Conservation (phyloP, 2,888 invertebrate species). For the Dermolepida albohirtum region DNA sequence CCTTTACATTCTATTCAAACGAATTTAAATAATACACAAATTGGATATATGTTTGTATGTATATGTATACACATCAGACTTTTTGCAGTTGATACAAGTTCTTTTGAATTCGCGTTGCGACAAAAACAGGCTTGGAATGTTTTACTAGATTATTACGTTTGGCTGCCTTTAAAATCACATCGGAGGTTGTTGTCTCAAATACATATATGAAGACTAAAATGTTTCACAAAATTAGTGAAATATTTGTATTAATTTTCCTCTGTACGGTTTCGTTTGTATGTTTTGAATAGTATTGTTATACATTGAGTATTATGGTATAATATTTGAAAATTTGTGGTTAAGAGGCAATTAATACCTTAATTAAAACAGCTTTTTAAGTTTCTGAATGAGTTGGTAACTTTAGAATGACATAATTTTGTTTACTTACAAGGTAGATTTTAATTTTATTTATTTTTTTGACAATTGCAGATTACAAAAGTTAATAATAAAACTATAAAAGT, state of each 20-base stretch:
- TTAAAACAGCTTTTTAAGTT: too few relatives aligned
- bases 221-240: constrained; percentile 6
- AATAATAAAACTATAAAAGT: too few relatives aligned
- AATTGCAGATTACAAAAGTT: too few relatives aligned
- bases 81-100: background rate
- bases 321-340: too few relatives aligned
- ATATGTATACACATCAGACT: background rate
- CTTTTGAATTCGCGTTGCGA: background rate
- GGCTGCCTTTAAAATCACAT: constrained; percentile 9
- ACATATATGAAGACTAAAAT: constrained; percentile 1
- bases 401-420: too few relatives aligned
- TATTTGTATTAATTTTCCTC: background rate
- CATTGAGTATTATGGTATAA: too few relatives aligned
- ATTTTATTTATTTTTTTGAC: too few relatives aligned
- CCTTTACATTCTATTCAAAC: background rate
- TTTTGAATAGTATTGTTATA: too few relatives aligned
- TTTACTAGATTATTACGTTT: constrained; percentile 24
- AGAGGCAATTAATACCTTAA: too few relatives aligned
- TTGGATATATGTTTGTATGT: constrained; percentile 5
- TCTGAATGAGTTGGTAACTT: too few relatives aligned
- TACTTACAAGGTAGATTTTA: too few relatives aligned
- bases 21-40: constrained; percentile 11
- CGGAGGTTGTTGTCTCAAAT: constrained; percentile 2
- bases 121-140: background rate
- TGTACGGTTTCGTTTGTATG: too few relatives aligned